Percentiles rank a stretch among this genome's conserved stretches.
These are phyloP conservation scores for Pseudochirops cupreus DNA, from an alignment of 2,797 vertebrate species.

Conservation along the genomic window DNA sequence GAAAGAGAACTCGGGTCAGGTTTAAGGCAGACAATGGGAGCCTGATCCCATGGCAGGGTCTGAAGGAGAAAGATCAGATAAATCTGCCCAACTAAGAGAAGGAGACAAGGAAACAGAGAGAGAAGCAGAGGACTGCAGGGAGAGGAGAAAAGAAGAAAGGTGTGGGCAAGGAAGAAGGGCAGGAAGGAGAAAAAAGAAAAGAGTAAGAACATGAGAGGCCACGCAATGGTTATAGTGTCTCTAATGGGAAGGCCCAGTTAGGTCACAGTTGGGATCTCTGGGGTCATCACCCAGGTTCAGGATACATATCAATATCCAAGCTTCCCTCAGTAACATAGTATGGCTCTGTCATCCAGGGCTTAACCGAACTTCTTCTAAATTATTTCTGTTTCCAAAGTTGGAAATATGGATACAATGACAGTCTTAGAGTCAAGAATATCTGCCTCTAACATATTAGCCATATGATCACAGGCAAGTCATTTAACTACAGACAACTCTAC, in stretches of 20 bases:
- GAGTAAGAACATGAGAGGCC: not conserved
- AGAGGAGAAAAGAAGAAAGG: not conserved
- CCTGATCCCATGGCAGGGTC: too few relatives aligned
- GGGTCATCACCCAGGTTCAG: not conserved
- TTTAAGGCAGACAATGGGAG: too few relatives aligned
- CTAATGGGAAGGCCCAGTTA: not conserved
- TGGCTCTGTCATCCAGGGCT: not conserved
- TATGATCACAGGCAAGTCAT: not conserved
- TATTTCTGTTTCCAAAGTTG: not conserved
- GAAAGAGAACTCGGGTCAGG: not conserved
- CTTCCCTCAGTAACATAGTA: not conserved
- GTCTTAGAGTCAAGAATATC: not conserved
- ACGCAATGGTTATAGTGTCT: not conserved
- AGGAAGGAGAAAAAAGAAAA: conserved; percentile 15
- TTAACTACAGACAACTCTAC: not conserved
- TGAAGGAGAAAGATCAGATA: not conserved
- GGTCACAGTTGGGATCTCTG: not conserved
- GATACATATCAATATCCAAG: not conserved
- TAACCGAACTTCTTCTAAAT: not conserved
- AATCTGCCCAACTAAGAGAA: not conserved
- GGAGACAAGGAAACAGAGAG: not conserved
- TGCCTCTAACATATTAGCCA: not conserved
- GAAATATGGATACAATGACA: not conserved
- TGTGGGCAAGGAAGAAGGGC: not conserved
- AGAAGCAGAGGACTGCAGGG: not conserved